phyloP scores from a whole-genome alignment of 1,140 invertebrate species.

The Halictus rubicundus region DNA sequence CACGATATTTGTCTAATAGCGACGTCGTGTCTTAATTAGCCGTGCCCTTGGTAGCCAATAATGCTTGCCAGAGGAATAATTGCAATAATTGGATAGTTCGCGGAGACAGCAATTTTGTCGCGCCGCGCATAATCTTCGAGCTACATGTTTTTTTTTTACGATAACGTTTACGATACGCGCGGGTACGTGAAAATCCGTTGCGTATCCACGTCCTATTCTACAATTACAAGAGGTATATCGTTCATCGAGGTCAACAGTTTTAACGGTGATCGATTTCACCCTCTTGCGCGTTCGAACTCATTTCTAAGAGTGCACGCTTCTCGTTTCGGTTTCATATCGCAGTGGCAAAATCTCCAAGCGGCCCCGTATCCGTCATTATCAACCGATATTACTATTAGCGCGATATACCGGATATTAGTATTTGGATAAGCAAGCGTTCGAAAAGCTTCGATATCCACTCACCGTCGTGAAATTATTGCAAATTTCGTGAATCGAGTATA shows the following conservation, averaged over 20 bases:
- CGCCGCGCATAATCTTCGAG: neutral
- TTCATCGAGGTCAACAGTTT: neutral
- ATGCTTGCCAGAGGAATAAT: neutral
- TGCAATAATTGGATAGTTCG: neutral
- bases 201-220: neutral
- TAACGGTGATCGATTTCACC: neutral
- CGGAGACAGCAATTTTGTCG: neutral
- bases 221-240: neutral
- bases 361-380: neutral
- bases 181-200: neutral
- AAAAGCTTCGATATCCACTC: neutral
- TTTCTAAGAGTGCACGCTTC: neutral
- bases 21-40: slow-evolving; percentile 1
- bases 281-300: neutral
- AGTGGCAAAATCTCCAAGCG: neutral
- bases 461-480: neutral
- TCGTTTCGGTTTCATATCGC: slow-evolving; percentile 1
- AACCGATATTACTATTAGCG: neutral
- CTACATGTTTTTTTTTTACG: neutral
- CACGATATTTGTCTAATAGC: neutral
- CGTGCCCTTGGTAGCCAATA: neutral
- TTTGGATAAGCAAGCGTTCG: neutral
- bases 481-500: neutral
- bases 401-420: neutral
- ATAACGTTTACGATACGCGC: neutral